Percentiles rank a stretch among this genome's conserved stretches.
Conservation (phyloP, 2,113 vertebrate genomes). For the Trachemys scripta region DNA sequence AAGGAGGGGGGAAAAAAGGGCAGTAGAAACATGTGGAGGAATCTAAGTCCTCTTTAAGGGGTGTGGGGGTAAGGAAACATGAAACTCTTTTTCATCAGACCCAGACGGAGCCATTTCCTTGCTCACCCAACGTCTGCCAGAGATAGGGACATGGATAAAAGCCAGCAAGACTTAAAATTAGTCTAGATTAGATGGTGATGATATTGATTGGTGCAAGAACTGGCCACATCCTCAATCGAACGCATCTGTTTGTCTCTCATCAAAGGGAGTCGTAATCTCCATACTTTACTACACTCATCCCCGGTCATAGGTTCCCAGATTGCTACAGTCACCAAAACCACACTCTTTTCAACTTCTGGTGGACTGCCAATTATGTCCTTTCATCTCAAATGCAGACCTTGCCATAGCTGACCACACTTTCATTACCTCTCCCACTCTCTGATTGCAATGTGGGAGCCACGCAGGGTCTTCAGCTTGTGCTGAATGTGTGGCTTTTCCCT, state of each 20-base stretch:
- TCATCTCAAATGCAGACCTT: neutral
- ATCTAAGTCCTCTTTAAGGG: rapidly evolving
- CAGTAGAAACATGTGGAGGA: rapidly evolving
- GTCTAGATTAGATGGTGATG: neutral
- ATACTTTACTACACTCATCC: neutral
- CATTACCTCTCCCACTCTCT: neutral
- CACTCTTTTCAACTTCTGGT: neutral
- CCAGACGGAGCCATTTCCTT: neutral
- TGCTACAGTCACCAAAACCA: neutral
- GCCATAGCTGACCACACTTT: neutral
- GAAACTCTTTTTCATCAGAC: rapidly evolving
- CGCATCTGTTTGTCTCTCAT: neutral
- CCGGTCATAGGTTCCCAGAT: neutral
- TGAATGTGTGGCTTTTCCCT: neutral
- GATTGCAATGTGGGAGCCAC: neutral
- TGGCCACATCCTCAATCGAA: neutral
- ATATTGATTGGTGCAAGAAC: neutral
- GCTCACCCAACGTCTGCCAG: neutral
- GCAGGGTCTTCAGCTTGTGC: neutral
- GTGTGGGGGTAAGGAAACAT: rapidly evolving
- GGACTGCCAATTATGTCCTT: neutral
- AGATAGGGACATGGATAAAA: neutral
- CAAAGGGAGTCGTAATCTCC: neutral
- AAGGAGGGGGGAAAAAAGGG: neutral
- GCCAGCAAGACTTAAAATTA: neutral